phyloP scores from a whole-genome alignment of 2,113 vertebrate species.

The Dicrurus megarhynchus region DNA sequence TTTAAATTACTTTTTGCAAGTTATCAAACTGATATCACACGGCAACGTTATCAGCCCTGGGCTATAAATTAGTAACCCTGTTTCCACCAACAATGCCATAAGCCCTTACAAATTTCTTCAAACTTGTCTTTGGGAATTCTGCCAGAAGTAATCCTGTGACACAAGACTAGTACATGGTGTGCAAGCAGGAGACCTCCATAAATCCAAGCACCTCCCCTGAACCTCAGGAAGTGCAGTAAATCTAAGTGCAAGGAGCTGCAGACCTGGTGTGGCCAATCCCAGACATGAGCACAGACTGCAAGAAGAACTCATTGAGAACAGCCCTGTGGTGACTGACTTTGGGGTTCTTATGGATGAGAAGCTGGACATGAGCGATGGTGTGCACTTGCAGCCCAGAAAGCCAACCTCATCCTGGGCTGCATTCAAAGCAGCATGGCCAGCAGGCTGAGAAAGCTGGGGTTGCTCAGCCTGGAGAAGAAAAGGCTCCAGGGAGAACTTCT shows the following conservation, averaged over 20 bases:
- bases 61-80: not conserved
- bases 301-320: not conserved
- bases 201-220: not conserved
- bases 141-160: not conserved
- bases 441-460: not conserved
- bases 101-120: not conserved
- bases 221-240: not conserved
- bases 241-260: not conserved
- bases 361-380: rapidly evolving
- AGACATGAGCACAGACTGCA: not conserved
- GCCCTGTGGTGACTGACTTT: not conserved
- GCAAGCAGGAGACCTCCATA: not conserved
- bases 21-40: not conserved
- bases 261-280: not conserved
- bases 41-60: not conserved
- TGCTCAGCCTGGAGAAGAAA: not conserved
- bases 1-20: not conserved
- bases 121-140: not conserved
- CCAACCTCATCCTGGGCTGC: not conserved
- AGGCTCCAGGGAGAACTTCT: not conserved
- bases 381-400: rapidly evolving
- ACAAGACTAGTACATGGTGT: not conserved
- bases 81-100: not conserved
- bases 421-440: rapidly evolving
- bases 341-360: not conserved